These are phyloP conservation scores for Microtus richardsoni DNA, from an alignment of 2,113 vertebrate species.

Conservation along the genomic window DNA sequence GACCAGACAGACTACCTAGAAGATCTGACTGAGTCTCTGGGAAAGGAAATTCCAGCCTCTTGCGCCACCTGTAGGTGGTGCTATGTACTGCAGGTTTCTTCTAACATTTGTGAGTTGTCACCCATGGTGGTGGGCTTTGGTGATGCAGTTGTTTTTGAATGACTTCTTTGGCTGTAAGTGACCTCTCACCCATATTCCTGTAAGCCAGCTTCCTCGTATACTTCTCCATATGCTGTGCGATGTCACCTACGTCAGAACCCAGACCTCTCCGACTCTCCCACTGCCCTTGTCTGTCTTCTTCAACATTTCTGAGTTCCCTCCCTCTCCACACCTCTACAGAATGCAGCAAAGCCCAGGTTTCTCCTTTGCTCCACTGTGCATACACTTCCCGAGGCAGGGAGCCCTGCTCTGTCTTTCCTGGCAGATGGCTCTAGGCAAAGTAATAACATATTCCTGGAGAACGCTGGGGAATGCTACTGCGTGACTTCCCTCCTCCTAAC, in stretches of 20 bases:
- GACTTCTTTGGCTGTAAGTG: not conserved
- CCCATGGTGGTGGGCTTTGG: not conserved
- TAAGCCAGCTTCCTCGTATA: not conserved
- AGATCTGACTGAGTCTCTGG: not conserved
- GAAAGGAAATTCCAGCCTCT: not conserved
- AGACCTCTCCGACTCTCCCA: accelerated
- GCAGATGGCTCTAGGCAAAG: not conserved
- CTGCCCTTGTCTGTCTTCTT: not conserved
- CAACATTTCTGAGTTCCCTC: not conserved
- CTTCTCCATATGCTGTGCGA: accelerated
- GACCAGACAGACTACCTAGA: not conserved
- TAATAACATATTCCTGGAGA: not conserved
- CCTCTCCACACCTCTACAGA: not conserved
- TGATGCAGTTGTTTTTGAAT: not conserved
- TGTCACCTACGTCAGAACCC: not conserved
- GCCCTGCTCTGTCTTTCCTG: not conserved
- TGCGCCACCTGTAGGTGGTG: not conserved
- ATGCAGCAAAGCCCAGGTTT: not conserved
- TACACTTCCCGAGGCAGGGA: not conserved
- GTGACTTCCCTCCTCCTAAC: not conserved
- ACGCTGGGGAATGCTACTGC: accelerated
- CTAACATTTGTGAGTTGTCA: too few relatives aligned
- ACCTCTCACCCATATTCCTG: not conserved
- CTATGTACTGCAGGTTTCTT: not conserved
- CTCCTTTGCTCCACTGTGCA: too few relatives aligned